Evolutionary conservation across 2,888 invertebrate species (phyloP).

Genomic region (Rhingia campestris): DNA sequence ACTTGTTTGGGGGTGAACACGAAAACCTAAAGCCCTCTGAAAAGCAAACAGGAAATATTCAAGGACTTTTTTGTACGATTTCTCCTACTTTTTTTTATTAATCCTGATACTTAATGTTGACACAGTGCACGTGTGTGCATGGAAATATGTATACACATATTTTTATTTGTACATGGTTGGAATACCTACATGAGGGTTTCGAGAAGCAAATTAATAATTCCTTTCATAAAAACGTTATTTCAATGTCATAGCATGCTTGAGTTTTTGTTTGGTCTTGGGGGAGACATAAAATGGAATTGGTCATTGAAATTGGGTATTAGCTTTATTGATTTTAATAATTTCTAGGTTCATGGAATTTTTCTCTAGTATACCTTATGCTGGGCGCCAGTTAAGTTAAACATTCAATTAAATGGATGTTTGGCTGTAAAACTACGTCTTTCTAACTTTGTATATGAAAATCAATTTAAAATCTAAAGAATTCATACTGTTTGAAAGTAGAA

Average conservation of each 20-base stretch:
- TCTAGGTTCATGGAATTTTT: too few relatives aligned
- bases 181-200: conserved; percentile 1
- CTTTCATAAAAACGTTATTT: neutral
- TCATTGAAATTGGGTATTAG: neutral
- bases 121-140: conserved; percentile 47
- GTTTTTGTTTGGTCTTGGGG: too few relatives aligned
- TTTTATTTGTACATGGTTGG: conserved; percentile 49
- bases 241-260: too few relatives aligned
- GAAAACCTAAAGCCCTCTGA: conserved; percentile 20
- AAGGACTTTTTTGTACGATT: conserved; percentile 20
- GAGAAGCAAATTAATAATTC: conserved; percentile 29
- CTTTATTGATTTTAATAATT: too few relatives aligned
- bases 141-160: conserved; percentile 33
- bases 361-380: too few relatives aligned
- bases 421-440: too few relatives aligned
- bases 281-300: too few relatives aligned
- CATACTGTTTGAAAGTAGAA: too few relatives aligned
- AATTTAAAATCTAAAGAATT: too few relatives aligned
- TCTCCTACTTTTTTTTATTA: conserved; percentile 19
- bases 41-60: conserved; percentile 51
- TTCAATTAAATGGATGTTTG: too few relatives aligned
- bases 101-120: conserved; percentile 34
- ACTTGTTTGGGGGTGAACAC: neutral
- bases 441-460: too few relatives aligned
- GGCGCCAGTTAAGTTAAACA: too few relatives aligned